Base-by-base conservation (phyloP, 2,888 invertebrate genomes). In the Leptinotarsa haldemani region DNA sequence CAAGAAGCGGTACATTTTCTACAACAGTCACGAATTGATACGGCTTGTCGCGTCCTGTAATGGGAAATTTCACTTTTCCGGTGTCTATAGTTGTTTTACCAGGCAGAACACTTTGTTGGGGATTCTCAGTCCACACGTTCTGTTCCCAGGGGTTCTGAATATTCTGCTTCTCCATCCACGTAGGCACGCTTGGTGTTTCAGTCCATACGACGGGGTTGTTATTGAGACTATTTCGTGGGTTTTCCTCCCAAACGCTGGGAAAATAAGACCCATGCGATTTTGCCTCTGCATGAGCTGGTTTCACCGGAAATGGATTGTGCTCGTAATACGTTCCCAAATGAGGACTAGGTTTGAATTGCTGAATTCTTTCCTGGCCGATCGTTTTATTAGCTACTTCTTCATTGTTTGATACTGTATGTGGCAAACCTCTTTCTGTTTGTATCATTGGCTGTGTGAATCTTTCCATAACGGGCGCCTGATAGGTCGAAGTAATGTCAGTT, bases 301-400 rank as follows among this genome's bases (percentile, higher is more conserved):
- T 73, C 4, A 86, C 86, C 16, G 89, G 88, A 74, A 88, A 86
- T 61, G 83, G 84, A 61, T 88, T 88, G 73, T 84, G 86, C 78
- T 90, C 90, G 77, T 88, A 88, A 22, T 88, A 89, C 52, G 85
- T 87, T 18, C 88, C 89, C 47, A 91, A 77, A 79, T 88, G 89
- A 13, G 88, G 89, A 81, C 91, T 91, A 2, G 90, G 90, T 69
- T 86, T 88, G 75, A 91, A 91, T 65, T 84, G 82, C 4, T 74
- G 70, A 3, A 77, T 40, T 40, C 12, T 40, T 7, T 40, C 40
- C 40, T 40, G 40, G 9, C 9, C 9, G 40, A 2, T 69, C 3
- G 71, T 70, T 52, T 67, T 46, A 56, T 47, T 69, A 12, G 53
- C 30, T 56, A 48, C 47, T 20, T 47, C 20, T 50, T 65, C 47